Conservation (phyloP, 1,140 invertebrate species). For the Ridgeia piscesae region DNA sequence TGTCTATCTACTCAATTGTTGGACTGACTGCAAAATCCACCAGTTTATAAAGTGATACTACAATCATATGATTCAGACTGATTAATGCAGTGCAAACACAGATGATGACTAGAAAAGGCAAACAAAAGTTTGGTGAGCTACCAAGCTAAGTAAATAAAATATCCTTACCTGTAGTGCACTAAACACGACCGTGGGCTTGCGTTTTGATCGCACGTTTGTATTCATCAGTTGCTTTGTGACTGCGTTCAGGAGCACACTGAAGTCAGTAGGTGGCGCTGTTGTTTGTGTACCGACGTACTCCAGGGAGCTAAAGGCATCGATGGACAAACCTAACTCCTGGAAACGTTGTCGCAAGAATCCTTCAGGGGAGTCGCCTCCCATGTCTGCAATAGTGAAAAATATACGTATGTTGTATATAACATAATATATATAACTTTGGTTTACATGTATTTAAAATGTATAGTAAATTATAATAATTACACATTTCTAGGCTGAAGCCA, state of each 20-base stretch:
- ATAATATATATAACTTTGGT: not conserved
- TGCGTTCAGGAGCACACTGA: conserved; percentile 59
- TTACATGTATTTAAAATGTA: too few relatives aligned
- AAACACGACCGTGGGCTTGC: conserved; percentile 69
- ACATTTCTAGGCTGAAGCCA: not conserved
- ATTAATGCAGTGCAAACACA: too few relatives aligned
- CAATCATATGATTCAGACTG: too few relatives aligned
- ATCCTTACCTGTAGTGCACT: conserved; percentile 66
- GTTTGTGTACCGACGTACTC: conserved; percentile 72
- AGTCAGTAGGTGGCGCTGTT: conserved; percentile 61
- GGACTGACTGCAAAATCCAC: too few relatives aligned
- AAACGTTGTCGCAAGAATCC: conserved; percentile 69
- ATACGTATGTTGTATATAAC: not conserved
- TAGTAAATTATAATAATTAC: not conserved
- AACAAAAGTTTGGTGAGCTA: not conserved
- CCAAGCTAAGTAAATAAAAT: not conserved
- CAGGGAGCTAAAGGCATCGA: conserved; percentile 74
- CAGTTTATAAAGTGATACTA: too few relatives aligned
- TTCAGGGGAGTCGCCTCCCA: conserved; percentile 65
- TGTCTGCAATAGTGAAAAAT: conserved; percentile 47
- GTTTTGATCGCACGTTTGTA: conserved; percentile 68
- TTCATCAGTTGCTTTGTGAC: conserved; percentile 68
- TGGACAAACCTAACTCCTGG: conserved; percentile 65
- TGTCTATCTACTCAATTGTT: too few relatives aligned
- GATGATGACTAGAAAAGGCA: not conserved